A percentile compares a stretch with the other conserved stretches of the same genome.
phyloP scores from a whole-genome alignment of 1,140 invertebrate species.

The Stenopsyche tienmushanensis region DNA sequence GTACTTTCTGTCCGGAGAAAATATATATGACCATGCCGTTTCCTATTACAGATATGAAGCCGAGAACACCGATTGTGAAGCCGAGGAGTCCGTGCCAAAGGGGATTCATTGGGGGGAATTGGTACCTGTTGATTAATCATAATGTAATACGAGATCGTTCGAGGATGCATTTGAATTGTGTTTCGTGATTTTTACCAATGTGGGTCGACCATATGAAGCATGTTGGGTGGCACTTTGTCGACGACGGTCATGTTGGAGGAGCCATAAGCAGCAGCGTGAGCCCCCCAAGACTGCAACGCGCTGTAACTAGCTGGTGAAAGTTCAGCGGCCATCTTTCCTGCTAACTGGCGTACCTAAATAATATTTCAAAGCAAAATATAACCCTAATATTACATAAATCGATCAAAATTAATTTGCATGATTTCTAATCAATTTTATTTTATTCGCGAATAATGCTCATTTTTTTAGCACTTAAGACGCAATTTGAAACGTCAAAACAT shows the following conservation, averaged over 20 bases:
- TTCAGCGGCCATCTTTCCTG: conserved; percentile 29
- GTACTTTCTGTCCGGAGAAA: conserved; percentile 61
- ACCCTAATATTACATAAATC: not conserved
- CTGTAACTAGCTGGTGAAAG: conserved; percentile 47
- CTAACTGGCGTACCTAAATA: conserved; percentile 22
- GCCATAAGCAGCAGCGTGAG: conserved; percentile 52
- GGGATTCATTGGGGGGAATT: conserved; percentile 66
- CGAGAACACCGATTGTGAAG: conserved; percentile 61
- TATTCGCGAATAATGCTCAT: conserved; percentile 3
- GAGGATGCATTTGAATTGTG: not conserved
- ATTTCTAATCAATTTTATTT: not conserved
- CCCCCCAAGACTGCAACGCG: conserved; percentile 52
- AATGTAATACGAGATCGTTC: not conserved
- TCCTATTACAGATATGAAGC: conserved; percentile 69
- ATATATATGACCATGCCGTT: conserved; percentile 88
- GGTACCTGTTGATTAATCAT: conserved; percentile 53
- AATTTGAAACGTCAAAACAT: not conserved
- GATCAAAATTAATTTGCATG: not conserved
- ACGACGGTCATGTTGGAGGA: conserved; percentile 53
- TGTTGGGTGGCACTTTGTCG: conserved; percentile 59
- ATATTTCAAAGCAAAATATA: not conserved
- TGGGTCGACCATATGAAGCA: conserved; percentile 62
- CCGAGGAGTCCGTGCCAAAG: conserved; percentile 66
- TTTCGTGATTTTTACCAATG: conserved; percentile 55
- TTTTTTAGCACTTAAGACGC: no score